A percentile compares a stretch with the other conserved stretches of the same genome.
Conservation (phyloP, 2,113 vertebrate species). For the Ophthalmolycus amberensis region DNA sequence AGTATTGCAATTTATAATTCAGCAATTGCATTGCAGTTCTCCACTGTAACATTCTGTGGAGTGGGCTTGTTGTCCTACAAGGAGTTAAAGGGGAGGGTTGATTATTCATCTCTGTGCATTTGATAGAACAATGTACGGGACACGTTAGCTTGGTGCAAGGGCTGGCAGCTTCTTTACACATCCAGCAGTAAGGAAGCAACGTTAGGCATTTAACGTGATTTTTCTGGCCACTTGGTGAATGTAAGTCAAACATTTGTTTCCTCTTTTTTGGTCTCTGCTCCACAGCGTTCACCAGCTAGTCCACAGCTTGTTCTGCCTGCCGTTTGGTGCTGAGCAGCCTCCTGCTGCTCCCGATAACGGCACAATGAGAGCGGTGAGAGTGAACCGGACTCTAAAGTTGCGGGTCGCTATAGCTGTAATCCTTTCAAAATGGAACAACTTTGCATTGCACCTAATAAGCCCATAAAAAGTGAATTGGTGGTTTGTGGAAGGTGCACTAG, state of each 20-base stretch:
- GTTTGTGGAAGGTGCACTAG: conserved; percentile 4
- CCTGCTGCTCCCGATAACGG: neutral
- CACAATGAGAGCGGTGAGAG: neutral
- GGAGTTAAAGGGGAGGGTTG: neutral
- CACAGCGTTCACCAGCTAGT: neutral
- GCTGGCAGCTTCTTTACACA: neutral
- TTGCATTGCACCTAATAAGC: conserved; percentile 41
- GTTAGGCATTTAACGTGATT: neutral
- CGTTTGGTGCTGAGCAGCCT: neutral
- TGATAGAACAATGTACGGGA: neutral
- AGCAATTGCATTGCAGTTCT: neutral
- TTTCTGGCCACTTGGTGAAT: neutral
- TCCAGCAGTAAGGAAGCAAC: neutral
- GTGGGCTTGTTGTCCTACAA: neutral
- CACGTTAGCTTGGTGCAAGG: neutral
- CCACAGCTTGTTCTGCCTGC: too few relatives aligned
- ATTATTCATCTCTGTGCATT: neutral
- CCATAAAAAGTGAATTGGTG: conserved; percentile 26
- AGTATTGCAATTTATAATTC: conserved; percentile 21
- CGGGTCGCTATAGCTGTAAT: neutral
- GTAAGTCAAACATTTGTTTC: too few relatives aligned
- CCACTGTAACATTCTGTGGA: conserved; percentile 29
- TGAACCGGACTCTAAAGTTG: neutral
- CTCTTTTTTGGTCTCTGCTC: neutral
- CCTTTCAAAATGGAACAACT: conserved; percentile 21